Evolutionary conservation across 2,113 vertebrate genomes (phyloP).

Genomic region (Actinemys pallida): DNA sequence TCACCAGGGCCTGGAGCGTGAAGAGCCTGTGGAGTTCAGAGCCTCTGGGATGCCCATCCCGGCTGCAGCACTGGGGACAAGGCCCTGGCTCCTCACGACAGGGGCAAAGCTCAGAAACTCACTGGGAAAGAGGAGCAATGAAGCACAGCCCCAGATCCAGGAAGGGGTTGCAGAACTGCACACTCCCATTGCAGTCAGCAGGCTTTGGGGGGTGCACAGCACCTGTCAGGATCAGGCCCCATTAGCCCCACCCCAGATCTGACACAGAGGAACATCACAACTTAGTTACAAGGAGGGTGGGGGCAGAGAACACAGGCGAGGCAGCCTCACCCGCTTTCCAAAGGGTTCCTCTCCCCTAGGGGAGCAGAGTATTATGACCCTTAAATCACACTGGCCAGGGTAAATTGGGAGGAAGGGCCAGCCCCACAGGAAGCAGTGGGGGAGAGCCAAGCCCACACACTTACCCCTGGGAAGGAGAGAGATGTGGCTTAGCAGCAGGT

Average conservation of each 20-base stretch:
- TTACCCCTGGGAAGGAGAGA: neutral
- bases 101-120: no score
- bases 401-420: neutral
- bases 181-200: neutral
- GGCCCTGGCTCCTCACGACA: no score
- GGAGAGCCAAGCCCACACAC: neutral
- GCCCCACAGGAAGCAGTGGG: neutral
- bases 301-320: neutral
- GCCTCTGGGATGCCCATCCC: rapidly evolving
- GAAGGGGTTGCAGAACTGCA: neutral
- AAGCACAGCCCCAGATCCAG: neutral
- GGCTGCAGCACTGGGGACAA: neutral
- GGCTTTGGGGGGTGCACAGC: neutral
- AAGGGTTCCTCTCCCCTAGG: neutral
- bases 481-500: neutral
- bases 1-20: no score
- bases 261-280: neutral
- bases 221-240: neutral
- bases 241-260: neutral
- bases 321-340: neutral
- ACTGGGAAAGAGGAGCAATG: neutral
- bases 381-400: neutral
- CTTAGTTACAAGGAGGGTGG: neutral
- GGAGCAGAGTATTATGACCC: neutral
- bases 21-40: neutral